phyloP scores from a whole-genome alignment of 2,888 invertebrate species.

The Diachrysia chrysitis region DNA sequence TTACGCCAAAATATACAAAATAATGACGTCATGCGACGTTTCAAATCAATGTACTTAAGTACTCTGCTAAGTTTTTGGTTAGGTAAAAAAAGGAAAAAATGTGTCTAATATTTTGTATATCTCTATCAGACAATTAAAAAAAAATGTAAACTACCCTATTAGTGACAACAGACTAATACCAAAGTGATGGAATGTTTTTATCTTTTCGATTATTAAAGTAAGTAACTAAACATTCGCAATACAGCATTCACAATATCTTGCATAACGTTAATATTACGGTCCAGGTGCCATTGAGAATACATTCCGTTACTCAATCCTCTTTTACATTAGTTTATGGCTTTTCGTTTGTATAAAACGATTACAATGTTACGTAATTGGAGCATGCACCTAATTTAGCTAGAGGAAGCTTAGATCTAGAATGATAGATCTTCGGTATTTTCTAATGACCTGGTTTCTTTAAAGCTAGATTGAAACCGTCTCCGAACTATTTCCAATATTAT shows the following conservation, averaged over 20 bases:
- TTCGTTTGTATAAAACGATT: conserved; percentile 45
- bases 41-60: too few relatives aligned
- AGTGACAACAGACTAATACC: conserved; percentile 32
- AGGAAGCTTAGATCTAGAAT: conserved; percentile 35
- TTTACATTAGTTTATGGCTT: conserved; percentile 69
- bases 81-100: too few relatives aligned
- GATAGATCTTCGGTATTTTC: conserved; percentile 49
- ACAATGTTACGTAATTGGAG: conserved; percentile 62
- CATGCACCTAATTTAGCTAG: conserved; percentile 33
- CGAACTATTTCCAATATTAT: conserved; percentile 35
- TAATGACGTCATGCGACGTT: too few relatives aligned
- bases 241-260: conserved; percentile 64
- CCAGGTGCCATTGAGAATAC: conserved; percentile 76
- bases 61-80: too few relatives aligned
- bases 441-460: conserved; percentile 26
- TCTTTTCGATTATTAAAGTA: conserved; percentile 36
- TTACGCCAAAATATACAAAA: too few relatives aligned
- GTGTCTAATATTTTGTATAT: too few relatives aligned
- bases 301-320: conserved; percentile 74
- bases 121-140: too few relatives aligned
- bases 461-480: conserved; percentile 37
- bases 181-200: conserved; percentile 39
- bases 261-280: conserved; percentile 70
- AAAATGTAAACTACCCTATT: too few relatives aligned
- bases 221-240: conserved; percentile 53